Base-by-base conservation (phyloP, 2,888 invertebrate genomes). In the Melitaea athalia region DNA sequence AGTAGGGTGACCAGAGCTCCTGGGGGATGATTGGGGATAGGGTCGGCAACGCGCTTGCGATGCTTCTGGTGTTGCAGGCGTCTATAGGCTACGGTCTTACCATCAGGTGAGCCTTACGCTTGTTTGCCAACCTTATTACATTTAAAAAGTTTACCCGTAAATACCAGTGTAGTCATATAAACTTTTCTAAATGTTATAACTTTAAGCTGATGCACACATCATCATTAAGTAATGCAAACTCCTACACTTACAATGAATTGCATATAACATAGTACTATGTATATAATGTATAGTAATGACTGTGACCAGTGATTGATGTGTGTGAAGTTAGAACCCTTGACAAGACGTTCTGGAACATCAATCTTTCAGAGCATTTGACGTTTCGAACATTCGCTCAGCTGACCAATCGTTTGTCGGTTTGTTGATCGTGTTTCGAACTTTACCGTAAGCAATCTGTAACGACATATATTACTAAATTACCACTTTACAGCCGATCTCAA, bases 341-440 rank as follows among this genome's bases (percentile, higher is more conserved):
- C 61, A 24, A 38, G 38, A n/a, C 33, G 63, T 63, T 45, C 55
- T 55, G 43, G 14, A 8, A 45, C 55, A 63, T 63, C 63, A 63
- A 63, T 63, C 63, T 55, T 45, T 63, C 63, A 55, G 52, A 17
- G 50, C 42, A 11, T 55, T n/a, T 17, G 52, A 45, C n/a, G 42
- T 12, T 52, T 33, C 45, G 60, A 52, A 45, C 45, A 60, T 65
- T 43, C 60, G 65, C 60, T 65, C 45, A 7, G 60, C 10, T 53
- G 60, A 10, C 65, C 49, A 59, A 64, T 42, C 53, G 43, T 65
- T 45, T 53, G 53, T 60, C 45, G 15, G 17, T 33, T 33, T 47
- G 43, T 42, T 60, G 31, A 60, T 65, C 33, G 33, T 31, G 31
- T 38, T n/a, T n/a, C 49, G n/a, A 31, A 31, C 33, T 31, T 47